Evolutionary conservation across 2,113 vertebrate species (phyloP), one percentile per base, ranked within the genome.

Genomic region (Pygoscelis antarcticus): DNA sequence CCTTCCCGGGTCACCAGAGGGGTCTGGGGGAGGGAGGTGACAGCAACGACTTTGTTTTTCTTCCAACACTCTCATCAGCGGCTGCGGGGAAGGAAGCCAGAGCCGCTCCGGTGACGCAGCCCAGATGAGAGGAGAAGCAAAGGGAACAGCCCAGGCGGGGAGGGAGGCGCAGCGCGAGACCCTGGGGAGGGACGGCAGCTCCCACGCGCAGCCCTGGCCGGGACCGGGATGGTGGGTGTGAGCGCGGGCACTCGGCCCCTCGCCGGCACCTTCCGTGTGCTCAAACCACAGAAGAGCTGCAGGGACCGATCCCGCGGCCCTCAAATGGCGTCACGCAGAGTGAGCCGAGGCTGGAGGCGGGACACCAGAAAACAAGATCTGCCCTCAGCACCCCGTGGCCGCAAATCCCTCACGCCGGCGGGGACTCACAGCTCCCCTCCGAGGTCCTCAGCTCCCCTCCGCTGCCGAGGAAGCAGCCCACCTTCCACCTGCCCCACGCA

Each of bases 261-360:
- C 5, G 2, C 55, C 22, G 1, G 21, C 27, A 32, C 40, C n/a
- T 27, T 77, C 42, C 9, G 1, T 2, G 44, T 8, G 32, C 74
- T 57, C 83, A 79, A 6, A 23, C 5, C 22, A 1, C 0, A 1
- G 40, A 60, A 44, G 30, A 60, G 65, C 0, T 9, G 11, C 27
- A 10, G 83, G 12, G 65, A 38, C 0, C 3, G 9, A 72, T 4
- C 34, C 66, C 13, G 3, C 13, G 21, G 69, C 70, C 54, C 44
- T 11, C 25, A 2, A 1, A n/a, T 0, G 0, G 47, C 8, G 2
- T 7, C 76, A 11, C 3, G 0, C 3, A 5, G 23, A 2, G 17
- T 2, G 11, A 16, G 6, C 20, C 0, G 1, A 23, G 54, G 89
- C 40, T 32, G 79, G 22, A 2, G 36, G 27, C 1, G 38, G 80